phyloP scores from a whole-genome alignment of 23 tunicate species.

The Trididemnum nubilum region DNA sequence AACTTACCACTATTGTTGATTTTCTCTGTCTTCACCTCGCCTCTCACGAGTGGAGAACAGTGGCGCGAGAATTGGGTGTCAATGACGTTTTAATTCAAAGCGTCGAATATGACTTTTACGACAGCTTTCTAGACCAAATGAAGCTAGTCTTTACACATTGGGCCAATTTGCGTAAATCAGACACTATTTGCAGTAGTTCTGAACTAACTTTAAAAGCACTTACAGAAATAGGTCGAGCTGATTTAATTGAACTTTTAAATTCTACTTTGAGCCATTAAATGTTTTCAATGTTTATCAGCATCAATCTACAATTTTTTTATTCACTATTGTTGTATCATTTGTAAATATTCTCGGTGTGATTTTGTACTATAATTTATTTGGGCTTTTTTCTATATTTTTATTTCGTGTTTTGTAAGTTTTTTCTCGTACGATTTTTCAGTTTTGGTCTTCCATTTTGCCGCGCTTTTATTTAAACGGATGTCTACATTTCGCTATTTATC shows the following conservation, averaged over 20 bases:
- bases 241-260: slow-evolving; percentile 24
- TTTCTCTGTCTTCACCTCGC: slow-evolving; percentile 41
- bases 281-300: too few relatives aligned
- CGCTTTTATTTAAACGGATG: too few relatives aligned
- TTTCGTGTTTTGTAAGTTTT: neutral
- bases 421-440: neutral
- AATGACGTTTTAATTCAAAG: slow-evolving; percentile 57
- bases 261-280: too few relatives aligned
- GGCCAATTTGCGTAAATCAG: slow-evolving; percentile 24
- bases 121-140: slow-evolving; percentile 57
- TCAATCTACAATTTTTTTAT: too few relatives aligned
- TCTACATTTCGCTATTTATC: too few relatives aligned
- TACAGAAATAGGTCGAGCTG: slow-evolving; percentile 52
- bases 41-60: slow-evolving; percentile 65
- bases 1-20: slow-evolving; percentile 17
- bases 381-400: neutral
- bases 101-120: slow-evolving; percentile 63
- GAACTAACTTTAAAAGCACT: slow-evolving; percentile 19
- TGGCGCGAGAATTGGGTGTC: slow-evolving; percentile 65
- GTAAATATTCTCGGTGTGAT: too few relatives aligned
- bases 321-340: too few relatives aligned
- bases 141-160: slow-evolving; percentile 53
- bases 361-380: neutral
- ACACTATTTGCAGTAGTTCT: neutral
- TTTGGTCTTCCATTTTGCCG: too few relatives aligned